These are phyloP conservation scores for Scolopax rusticola DNA, from an alignment of 2,797 vertebrate genomes.

Conservation along the genomic window DNA sequence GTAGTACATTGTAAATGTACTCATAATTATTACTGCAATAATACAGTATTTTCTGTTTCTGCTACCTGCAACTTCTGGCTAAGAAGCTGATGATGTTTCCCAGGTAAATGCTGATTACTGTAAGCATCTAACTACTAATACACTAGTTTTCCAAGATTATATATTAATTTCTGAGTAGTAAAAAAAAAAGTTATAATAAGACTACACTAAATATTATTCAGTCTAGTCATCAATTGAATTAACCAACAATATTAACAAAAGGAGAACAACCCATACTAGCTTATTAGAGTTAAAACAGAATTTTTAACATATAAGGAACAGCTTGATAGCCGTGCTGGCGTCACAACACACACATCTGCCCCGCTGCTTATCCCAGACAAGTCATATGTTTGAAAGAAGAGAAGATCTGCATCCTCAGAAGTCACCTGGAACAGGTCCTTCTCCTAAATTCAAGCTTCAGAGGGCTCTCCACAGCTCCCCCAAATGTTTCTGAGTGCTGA, in stretches of 20 bases:
- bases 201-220: background rate
- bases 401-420: background rate
- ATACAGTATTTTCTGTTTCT: background rate
- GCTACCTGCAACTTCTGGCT: background rate
- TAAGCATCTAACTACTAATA: background rate
- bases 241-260: background rate
- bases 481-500: background rate
- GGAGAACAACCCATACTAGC: background rate
- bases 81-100: background rate
- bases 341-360: background rate
- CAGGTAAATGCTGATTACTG: background rate
- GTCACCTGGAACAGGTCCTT: background rate
- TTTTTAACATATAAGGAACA: background rate
- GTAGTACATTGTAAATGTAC: background rate
- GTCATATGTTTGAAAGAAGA: background rate
- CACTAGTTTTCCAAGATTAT: background rate
- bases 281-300: background rate
- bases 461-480: background rate
- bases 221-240: background rate
- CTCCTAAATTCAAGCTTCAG: background rate
- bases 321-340: accelerated
- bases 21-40: background rate
- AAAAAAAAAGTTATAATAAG: background rate
- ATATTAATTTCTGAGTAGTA: background rate
- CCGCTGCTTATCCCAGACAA: background rate